Conservation (phyloP, 1,140 invertebrate species). For the Meloidogyne floridensis region DNA sequence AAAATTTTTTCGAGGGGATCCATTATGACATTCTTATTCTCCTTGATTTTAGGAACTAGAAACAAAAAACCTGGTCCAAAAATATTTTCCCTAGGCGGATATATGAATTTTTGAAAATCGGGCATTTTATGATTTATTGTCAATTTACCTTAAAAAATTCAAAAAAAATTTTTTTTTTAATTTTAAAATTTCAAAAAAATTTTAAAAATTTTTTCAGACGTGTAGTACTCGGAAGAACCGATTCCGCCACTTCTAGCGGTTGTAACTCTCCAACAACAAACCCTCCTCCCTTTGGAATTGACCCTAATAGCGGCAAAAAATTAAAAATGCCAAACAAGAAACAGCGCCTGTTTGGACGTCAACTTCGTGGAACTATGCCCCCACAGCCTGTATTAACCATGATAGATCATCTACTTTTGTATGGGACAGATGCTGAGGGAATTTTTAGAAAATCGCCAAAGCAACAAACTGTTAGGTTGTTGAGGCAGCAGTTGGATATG, state of each 20-base stretch:
- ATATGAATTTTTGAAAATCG: too few species aligned
- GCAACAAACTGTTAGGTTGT: conserved; percentile 43
- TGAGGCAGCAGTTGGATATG: conserved; percentile 44
- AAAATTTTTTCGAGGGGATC: too few species aligned
- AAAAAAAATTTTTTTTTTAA: background rate
- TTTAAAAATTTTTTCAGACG: conserved; percentile 45
- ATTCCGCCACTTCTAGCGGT: conserved; percentile 2
- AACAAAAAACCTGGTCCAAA: too few species aligned
- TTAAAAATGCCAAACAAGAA: conserved; percentile 13
- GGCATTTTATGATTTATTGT: too few species aligned
- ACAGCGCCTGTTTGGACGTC: conserved; percentile 41
- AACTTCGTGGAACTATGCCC: conserved; percentile 52
- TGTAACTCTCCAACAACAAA: conserved; percentile 1
- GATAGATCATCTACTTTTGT: conserved; percentile 50
- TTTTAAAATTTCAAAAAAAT: conserved; percentile 10
- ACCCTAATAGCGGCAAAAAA: conserved; percentile 10
- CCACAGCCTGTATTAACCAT: conserved; percentile 53
- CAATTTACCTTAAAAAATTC: too few species aligned
- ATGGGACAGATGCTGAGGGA: conserved; percentile 48
- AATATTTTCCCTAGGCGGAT: too few species aligned
- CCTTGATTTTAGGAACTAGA: too few species aligned
- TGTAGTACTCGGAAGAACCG: background rate
- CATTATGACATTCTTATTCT: too few species aligned
- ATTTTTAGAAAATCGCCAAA: conserved; percentile 59
- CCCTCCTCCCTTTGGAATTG: background rate